A percentile compares a stretch with the other conserved stretches of the same genome.
Evolutionary conservation across 2,888 invertebrate genomes (phyloP).

Genomic region (Pantelozetes paolii): DNA sequence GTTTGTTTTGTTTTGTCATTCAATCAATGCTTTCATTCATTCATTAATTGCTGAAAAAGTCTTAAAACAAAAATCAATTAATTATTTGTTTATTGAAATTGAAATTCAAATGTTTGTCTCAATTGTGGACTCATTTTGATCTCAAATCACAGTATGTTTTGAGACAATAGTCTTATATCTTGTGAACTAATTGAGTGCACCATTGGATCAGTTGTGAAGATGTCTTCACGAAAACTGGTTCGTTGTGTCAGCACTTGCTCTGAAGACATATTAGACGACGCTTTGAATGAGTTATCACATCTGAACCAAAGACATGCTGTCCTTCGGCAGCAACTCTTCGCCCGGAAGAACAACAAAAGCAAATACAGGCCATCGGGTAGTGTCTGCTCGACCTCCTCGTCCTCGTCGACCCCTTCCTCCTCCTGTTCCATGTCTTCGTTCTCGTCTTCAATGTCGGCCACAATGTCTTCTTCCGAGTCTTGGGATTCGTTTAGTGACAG

Average conservation of each 20-base stretch:
- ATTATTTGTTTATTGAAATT: too few species aligned
- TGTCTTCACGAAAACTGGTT: constrained; percentile 27
- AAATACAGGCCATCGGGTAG: constrained; percentile 30
- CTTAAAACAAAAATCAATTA: too few species aligned
- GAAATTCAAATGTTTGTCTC: neutral
- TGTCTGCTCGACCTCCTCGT: constrained; percentile 29
- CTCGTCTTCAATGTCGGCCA: constrained; percentile 40
- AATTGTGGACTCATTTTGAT: neutral
- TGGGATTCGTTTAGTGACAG: constrained; percentile 37
- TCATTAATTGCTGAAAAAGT: too few species aligned
- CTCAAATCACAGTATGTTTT: neutral
- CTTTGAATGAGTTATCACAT: constrained; percentile 28
- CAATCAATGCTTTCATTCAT: neutral
- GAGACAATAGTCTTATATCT: too few species aligned
- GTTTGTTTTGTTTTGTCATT: neutral
- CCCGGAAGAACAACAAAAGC: constrained; percentile 23
- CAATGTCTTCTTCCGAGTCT: constrained; percentile 40
- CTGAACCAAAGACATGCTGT: constrained; percentile 39
- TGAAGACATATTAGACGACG: constrained; percentile 29
- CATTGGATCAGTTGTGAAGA: neutral
- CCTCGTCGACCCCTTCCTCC: constrained; percentile 11
- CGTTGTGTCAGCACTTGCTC: constrained; percentile 31
- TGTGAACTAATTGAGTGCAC: neutral
- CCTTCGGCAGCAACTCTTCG: constrained; percentile 37
- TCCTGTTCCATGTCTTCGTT: constrained; percentile 31